Evolutionary conservation across 2,888 invertebrate species (phyloP).

Genomic region (Eristalinus aeneus): DNA sequence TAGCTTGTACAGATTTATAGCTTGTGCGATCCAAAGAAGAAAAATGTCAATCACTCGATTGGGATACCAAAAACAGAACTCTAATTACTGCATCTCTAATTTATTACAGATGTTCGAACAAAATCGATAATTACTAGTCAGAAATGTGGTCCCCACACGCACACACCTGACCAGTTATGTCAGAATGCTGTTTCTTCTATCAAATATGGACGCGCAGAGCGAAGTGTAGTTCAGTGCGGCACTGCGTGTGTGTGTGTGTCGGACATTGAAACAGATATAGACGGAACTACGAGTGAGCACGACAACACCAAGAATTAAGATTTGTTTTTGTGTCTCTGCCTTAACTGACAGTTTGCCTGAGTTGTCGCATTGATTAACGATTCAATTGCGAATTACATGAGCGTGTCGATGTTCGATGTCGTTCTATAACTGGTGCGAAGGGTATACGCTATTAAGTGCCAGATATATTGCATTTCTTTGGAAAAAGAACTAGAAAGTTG

Average conservation of each 20-base stretch:
- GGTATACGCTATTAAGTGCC: constrained; percentile 17
- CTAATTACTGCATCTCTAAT: constrained; percentile 18
- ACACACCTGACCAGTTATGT: not conserved
- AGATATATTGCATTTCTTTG: not conserved
- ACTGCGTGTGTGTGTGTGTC: not conserved
- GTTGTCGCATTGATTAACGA: constrained; percentile 45
- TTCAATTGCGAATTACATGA: constrained; percentile 31
- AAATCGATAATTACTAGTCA: constrained; percentile 29
- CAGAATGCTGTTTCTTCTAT: not conserved
- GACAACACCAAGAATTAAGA: not conserved
- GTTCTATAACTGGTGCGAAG: constrained; percentile 6
- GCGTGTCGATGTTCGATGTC: constrained; percentile 3
- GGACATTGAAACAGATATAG: not conserved
- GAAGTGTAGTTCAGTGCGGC: not conserved
- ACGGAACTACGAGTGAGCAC: not conserved
- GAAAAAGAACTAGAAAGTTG: not conserved
- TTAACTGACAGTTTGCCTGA: constrained; percentile 19
- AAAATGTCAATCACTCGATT: not conserved
- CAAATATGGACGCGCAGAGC: not conserved
- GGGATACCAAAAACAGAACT: not conserved
- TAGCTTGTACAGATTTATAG: too few species aligned
- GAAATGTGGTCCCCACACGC: not conserved
- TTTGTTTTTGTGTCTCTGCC: not conserved
- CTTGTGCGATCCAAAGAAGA: too few species aligned
- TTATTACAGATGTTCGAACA: constrained; percentile 1